Evolutionary conservation across 1,140 invertebrate species (phyloP).

Genomic region (Lordiphosa mommai): DNA sequence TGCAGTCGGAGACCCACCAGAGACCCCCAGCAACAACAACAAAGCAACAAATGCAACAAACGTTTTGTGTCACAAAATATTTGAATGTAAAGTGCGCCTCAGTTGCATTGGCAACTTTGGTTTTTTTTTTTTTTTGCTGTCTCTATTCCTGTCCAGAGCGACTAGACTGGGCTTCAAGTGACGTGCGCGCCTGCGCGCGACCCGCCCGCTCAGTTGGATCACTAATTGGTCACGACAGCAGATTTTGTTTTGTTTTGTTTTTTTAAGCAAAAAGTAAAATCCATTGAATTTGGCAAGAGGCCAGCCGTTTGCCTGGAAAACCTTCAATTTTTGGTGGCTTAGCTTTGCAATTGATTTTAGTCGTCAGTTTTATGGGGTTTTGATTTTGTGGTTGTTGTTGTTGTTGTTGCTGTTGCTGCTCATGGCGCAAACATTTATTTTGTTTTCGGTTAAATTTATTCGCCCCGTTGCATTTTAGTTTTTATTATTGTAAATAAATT

Average conservation of each 20-base stretch:
- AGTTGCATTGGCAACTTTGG: slow-evolving; percentile 25
- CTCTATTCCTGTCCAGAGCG: slow-evolving; percentile 51
- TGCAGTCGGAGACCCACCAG: slow-evolving; percentile 27
- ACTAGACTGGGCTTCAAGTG: slow-evolving; percentile 30
- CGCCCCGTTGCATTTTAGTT: slow-evolving; percentile 44
- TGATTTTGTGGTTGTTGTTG: slow-evolving; percentile 53
- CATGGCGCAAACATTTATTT: slow-evolving; percentile 13
- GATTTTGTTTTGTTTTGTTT: slow-evolving; percentile 20
- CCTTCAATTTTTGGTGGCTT: slow-evolving; percentile 63
- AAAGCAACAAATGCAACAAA: slow-evolving; percentile 36
- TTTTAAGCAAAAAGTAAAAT: slow-evolving; percentile 70
- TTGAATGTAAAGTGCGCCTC: slow-evolving; percentile 73
- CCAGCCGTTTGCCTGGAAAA: slow-evolving; percentile 47
- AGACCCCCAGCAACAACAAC: slow-evolving; percentile 15
- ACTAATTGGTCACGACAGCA: slow-evolving; percentile 76
- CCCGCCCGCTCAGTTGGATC: slow-evolving; percentile 50
- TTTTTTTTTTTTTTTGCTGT: slow-evolving; percentile 52
- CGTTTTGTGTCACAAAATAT: slow-evolving; percentile 77
- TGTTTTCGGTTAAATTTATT: slow-evolving; percentile 42
- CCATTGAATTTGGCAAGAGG: slow-evolving; percentile 76
- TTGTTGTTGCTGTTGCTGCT: slow-evolving; percentile 18
- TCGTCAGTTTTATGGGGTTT: slow-evolving; percentile 73
- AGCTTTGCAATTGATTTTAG: slow-evolving; percentile 68
- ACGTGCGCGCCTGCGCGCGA: slow-evolving; percentile 68
- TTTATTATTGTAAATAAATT: slow-evolving; percentile 64